phyloP scores from a whole-genome alignment of 1,140 invertebrate species.

The Eubasilissa regina region DNA sequence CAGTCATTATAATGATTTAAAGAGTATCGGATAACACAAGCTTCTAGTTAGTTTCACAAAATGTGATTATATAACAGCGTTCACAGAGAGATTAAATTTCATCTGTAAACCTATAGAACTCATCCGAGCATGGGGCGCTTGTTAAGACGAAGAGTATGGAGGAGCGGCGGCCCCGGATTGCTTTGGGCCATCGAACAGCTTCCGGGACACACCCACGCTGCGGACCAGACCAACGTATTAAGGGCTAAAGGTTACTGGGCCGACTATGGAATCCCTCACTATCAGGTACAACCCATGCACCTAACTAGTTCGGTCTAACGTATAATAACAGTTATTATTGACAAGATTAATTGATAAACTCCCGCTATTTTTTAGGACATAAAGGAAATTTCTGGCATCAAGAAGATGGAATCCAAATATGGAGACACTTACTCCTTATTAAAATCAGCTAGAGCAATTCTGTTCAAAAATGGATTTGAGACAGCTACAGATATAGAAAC shows the following conservation, averaged over 20 bases:
- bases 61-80: no score
- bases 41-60: no score
- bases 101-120: slow-evolving; percentile 21
- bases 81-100: background rate
- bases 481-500: slow-evolving; percentile 67
- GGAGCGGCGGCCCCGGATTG: slow-evolving; percentile 72
- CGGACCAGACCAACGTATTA: slow-evolving; percentile 82
- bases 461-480: slow-evolving; percentile 66
- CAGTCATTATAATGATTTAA: no score
- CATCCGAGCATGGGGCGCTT: slow-evolving; percentile 51
- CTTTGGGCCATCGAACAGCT: slow-evolving; percentile 90
- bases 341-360: background rate
- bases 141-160: slow-evolving; percentile 61
- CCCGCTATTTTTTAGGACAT: slow-evolving; percentile 65
- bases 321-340: background rate
- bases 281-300: slow-evolving; percentile 70
- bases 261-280: slow-evolving; percentile 86
- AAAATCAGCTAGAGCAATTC: slow-evolving; percentile 65
- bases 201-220: slow-evolving; percentile 77
- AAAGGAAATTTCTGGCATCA: slow-evolving; percentile 64
- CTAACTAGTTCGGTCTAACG: slow-evolving; percentile 25
- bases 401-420: slow-evolving; percentile 66
- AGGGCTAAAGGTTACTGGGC: slow-evolving; percentile 81
- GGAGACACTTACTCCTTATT: slow-evolving; percentile 67
- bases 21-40: no score